Conservation (phyloP, 2,797 vertebrate genomes). For the Clarias platycephalus region DNA sequence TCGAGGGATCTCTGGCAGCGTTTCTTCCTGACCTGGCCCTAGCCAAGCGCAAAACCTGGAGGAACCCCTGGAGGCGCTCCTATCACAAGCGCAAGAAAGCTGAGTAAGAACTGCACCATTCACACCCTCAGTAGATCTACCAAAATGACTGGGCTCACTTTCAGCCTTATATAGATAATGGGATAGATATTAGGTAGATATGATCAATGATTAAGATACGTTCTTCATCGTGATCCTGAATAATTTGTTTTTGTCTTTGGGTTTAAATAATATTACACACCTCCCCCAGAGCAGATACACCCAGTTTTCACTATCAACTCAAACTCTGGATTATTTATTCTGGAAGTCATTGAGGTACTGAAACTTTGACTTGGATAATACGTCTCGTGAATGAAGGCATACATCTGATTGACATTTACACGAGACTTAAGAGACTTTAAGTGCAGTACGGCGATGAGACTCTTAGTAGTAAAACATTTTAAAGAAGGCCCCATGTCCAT, state of each 20-base stretch:
- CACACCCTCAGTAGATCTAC: neutral
- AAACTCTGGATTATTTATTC: neutral
- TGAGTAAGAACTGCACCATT: constrained; percentile 52
- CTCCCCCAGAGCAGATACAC: neutral
- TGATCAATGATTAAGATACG: neutral
- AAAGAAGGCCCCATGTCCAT: too few relatives aligned
- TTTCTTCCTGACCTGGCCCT: constrained; percentile 83
- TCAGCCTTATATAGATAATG: neutral
- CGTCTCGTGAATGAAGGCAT: too few relatives aligned
- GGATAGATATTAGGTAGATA: neutral
- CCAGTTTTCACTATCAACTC: neutral
- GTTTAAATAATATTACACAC: neutral
- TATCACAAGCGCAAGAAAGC: constrained; percentile 74
- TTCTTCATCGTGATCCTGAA: neutral
- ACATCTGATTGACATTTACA: too few relatives aligned
- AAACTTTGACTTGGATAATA: too few relatives aligned
- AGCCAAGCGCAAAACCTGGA: constrained; percentile 85
- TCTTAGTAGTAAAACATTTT: too few relatives aligned
- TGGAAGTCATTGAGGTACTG: neutral
- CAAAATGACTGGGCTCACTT: neutral
- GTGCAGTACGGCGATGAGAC: too few relatives aligned
- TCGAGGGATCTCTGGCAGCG: constrained; percentile 86
- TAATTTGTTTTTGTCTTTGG: neutral
- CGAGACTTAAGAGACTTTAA: too few relatives aligned
- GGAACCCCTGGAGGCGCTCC: constrained; percentile 89